Evolutionary conservation across 2,113 vertebrate genomes (phyloP), one percentile per base, ranked within the genome.

Genomic region (Onychostoma macrolepis): DNA sequence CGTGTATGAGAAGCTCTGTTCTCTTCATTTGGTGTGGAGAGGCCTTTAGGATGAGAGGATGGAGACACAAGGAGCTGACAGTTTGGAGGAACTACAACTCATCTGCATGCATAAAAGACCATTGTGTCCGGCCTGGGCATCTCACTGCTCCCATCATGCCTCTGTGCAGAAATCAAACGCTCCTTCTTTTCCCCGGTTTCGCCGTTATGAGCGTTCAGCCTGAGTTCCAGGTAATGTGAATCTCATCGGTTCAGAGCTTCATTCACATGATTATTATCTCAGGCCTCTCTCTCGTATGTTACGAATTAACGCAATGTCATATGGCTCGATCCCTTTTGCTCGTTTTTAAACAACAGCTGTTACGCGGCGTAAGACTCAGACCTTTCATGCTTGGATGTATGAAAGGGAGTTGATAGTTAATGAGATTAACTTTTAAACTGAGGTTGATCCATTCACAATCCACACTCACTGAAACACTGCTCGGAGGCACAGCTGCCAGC

Each of bases 101-200:
- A 94, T 92, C 92, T 89, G 85, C 1, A 76, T 0, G 7, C 87
- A 96, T 95, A 97, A 96, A 96, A 96, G 93, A 2, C 92, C 94
- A 95, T 97, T 97, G 96, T 97, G 94, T 95, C 91, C 91, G 89
- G 94, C 94, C 94, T 94, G 94, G 95, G 95, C 92, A 93, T 94
- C 56, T n/a, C 56, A n/a, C 24, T 10, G 21, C 93, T 0, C 89
- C 90, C 92, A 85, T 90, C 93, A 92, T 94, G 92, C 96, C 97
- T 96, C 97, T 97, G 96, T 88, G 15, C 93, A 93, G 94, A 94
- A 96, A 94, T 96, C 94, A 96, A 95, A 96, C 91, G 92, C 89
- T 93, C 80, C 89, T 92, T 92, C 87, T 95, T 92, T 86, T 89
- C 38, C 38, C 38, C 38, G 38, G 38, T 38, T 38, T 38, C 6